phyloP scores from a whole-genome alignment of 30 jellyfish, hydroid and myxozoan species.

The Hydractinia symbiolongicarpus region DNA sequence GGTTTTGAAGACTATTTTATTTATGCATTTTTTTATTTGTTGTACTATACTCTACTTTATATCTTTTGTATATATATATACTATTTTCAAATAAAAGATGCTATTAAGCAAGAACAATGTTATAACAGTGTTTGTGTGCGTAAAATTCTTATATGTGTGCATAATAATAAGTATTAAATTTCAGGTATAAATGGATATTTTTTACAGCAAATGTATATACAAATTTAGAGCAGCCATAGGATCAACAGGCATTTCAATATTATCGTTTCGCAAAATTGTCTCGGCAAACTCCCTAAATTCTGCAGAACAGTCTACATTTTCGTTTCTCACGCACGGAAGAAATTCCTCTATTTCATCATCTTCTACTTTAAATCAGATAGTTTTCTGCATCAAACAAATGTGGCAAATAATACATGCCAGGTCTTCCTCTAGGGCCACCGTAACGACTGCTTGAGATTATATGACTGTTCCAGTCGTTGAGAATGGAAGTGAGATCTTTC shows the following conservation, averaged over 20 bases:
- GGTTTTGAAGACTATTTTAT: too few species aligned
- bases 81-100: too few species aligned
- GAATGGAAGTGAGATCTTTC: too few species aligned
- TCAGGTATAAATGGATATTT: neutral
- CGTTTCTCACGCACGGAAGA: neutral
- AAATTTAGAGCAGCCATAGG: neutral
- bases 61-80: too few species aligned
- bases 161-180: too few species aligned
- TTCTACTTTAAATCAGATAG: neutral
- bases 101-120: too few species aligned
- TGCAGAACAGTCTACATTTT: neutral
- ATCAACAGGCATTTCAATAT: neutral
- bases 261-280: neutral
- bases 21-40: too few species aligned
- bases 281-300: neutral
- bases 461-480: too few species aligned
- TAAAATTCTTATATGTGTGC: too few species aligned
- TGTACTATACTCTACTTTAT: too few species aligned
- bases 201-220: neutral
- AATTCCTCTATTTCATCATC: neutral
- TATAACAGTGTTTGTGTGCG: too few species aligned
- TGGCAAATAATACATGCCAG: neutral
- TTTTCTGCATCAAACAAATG: neutral
- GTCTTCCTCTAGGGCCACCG: slow-evolving; percentile 1
- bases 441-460: neutral